Evolutionary conservation across 2,797 vertebrate genomes (phyloP), one percentile per base, ranked within the genome.

Genomic region (Rhinichthys osculus): DNA sequence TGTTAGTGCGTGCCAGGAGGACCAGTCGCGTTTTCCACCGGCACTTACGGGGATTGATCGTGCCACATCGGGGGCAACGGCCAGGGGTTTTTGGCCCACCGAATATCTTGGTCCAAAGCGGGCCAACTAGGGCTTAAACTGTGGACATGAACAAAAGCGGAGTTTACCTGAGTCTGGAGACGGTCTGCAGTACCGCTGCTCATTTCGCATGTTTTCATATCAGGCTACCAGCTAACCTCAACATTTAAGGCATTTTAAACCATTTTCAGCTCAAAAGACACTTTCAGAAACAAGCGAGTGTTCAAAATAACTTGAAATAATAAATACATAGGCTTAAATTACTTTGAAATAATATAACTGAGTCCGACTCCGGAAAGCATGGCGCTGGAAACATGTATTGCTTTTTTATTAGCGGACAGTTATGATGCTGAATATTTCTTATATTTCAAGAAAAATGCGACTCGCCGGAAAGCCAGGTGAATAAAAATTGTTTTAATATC

Each of bases 361-460:
- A 69, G 16, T 3, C 16, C 30, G 13, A 69, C 9, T 3, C 16
- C 30, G 71, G 64, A 27, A 27, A 87, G 17, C 50, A 89, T 90
- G 89, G 87, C 89, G 85, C 74, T 88, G 38, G 72, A 77, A 67
- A 71, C 80, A 1, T 83, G 89, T 33, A 50, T 89, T 5, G 90
- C 87, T 23, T 91, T 91, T 81, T 73, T 91, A 54, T 83, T 91
- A 74, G 90, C 90, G 5, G 90, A 91, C 76, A 83, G 86, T n/a
- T 85, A 89, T 16, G 90, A 91, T 57, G 78, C 64, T 33, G 80
- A 87, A 50, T 87, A 91, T 59, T n/a, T 38, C 14, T 1, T 33
- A 9, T 2, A 40, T 42, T 54, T 54, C 4, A 81, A 72, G 38
- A 69, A 27, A 27, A 78, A 50, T 44, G 0, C 38, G 1, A 21